A percentile compares a stretch with the other conserved stretches of the same genome.
Evolutionary conservation across 2,113 vertebrate species (phyloP).

Genomic region (Larimichthys polyactis): DNA sequence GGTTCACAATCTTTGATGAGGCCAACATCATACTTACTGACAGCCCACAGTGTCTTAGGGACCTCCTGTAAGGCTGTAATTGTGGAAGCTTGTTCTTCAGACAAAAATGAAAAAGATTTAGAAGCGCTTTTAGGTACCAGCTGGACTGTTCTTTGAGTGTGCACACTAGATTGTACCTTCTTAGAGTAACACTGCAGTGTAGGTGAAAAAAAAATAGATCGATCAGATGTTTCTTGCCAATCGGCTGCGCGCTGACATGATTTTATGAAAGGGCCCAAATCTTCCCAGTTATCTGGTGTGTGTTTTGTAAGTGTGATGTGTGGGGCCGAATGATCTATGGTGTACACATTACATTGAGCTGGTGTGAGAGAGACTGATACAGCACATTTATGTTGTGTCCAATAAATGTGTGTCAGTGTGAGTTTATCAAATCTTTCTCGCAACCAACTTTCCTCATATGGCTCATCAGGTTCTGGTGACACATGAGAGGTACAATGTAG

Average conservation of each 20-base stretch:
- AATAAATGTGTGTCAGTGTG: too few relatives aligned
- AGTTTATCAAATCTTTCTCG: too few relatives aligned
- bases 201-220: neutral
- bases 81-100: neutral
- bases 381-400: too few relatives aligned
- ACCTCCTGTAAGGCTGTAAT: neutral
- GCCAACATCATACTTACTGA: neutral
- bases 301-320: constrained; percentile 27
- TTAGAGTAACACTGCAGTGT: neutral
- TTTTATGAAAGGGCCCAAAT: constrained; percentile 9
- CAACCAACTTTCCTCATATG: too few relatives aligned
- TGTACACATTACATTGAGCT: too few relatives aligned
- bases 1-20: constrained; percentile 4
- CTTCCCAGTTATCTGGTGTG: constrained; percentile 6
- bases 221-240: constrained; percentile 7
- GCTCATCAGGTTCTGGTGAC: too few relatives aligned
- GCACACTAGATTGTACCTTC: neutral
- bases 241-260: constrained; percentile 8
- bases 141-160: neutral
- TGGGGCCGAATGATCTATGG: neutral
- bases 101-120: neutral
- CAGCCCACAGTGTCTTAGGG: constrained; percentile 17
- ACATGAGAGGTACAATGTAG: too few relatives aligned
- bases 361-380: too few relatives aligned
- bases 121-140: constrained; percentile 1